These are phyloP conservation scores for Anagrus nilaparvatae DNA, from an alignment of 1,140 invertebrate species.

Conservation along the genomic window DNA sequence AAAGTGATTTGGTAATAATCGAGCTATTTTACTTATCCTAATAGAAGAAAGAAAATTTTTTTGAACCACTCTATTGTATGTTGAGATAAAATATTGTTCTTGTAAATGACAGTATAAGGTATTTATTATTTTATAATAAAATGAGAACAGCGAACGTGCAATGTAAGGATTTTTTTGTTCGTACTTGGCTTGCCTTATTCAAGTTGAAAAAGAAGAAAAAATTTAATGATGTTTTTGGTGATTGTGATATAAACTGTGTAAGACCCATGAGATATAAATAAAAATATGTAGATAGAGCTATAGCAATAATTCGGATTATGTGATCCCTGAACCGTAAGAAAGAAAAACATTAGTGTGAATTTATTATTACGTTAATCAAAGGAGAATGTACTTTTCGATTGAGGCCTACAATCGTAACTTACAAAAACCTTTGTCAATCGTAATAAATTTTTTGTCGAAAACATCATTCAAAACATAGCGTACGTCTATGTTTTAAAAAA, in stretches of 20 bases:
- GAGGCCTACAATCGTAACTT: conserved; percentile 39
- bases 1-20: too few species aligned
- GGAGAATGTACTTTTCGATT: conserved; percentile 33
- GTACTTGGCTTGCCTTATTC: conserved; percentile 14
- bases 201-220: conserved; percentile 5
- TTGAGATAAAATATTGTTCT: too few species aligned
- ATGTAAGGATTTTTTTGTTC: conserved; percentile 23
- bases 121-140: conserved; percentile 29
- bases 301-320: not conserved
- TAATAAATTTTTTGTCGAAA: conserved; percentile 2
- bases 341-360: not conserved
- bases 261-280: not conserved
- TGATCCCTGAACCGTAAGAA: too few species aligned
- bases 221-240: not conserved
- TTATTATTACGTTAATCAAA: conserved; percentile 20
- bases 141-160: conserved; percentile 39
- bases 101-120: conserved; percentile 11
- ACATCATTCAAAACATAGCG: conserved; percentile 22
- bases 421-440: conserved; percentile 23
- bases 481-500: conserved; percentile 38
- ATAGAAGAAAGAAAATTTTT: too few species aligned
- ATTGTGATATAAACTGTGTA: not conserved
- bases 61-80: too few species aligned
- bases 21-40: too few species aligned
- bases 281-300: not conserved